phyloP scores from a whole-genome alignment of 2,113 vertebrate species.

The Noturus placidus region DNA sequence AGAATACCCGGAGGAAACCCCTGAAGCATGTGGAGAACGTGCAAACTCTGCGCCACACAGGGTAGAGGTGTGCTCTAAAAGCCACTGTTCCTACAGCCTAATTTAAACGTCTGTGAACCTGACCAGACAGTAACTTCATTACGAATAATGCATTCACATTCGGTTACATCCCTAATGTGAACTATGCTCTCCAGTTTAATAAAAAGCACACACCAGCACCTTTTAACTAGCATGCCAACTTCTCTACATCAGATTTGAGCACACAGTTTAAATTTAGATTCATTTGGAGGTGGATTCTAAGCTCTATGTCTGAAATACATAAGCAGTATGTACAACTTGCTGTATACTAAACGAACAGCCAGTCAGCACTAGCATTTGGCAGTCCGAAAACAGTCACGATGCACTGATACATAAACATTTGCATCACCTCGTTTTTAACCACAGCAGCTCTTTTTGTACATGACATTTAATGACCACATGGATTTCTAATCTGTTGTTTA shows the following conservation, averaged over 20 bases:
- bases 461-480: not conserved
- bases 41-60: too few relatives aligned
- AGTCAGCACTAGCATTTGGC: slow-evolving; percentile 1
- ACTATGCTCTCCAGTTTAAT: not conserved
- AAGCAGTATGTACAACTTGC: not conserved
- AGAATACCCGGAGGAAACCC: too few relatives aligned
- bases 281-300: not conserved
- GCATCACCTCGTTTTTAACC: not conserved
- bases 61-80: too few relatives aligned
- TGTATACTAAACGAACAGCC: not conserved
- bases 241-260: not conserved
- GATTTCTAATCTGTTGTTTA: slow-evolving; percentile 8
- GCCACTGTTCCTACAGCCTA: not conserved
- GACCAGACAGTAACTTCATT: not conserved
- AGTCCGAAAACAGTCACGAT: not conserved
- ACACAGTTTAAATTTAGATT: not conserved
- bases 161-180: not conserved
- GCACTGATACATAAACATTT: not conserved
- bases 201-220: not conserved
- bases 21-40: too few relatives aligned
- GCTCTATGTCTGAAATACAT: not conserved
- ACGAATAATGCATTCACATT: not conserved
- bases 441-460: not conserved
- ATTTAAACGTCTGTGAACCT: not conserved
- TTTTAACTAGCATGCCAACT: not conserved